phyloP scores from a whole-genome alignment of 2,113 vertebrate species.

The Callopanchax toddi region DNA sequence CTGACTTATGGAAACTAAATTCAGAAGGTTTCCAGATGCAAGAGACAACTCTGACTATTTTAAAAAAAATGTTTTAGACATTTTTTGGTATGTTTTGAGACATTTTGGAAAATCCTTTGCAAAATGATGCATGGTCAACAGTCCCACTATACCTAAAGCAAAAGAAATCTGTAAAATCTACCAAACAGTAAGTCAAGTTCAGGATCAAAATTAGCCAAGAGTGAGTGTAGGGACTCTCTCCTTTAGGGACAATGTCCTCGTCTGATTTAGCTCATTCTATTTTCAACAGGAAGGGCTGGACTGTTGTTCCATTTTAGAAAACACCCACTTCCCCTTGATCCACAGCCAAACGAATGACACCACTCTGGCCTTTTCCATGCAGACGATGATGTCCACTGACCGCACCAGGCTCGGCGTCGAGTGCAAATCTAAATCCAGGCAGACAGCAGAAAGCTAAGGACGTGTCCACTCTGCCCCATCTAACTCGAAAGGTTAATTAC shows the following conservation, averaged over 20 bases:
- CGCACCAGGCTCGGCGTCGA: not conserved
- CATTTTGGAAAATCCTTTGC: too few relatives aligned
- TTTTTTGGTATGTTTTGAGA: too few relatives aligned
- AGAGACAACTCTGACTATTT: too few relatives aligned
- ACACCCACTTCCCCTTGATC: conserved; percentile 72
- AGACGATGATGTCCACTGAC: conserved; percentile 34
- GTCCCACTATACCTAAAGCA: too few relatives aligned
- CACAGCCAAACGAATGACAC: conserved; percentile 56
- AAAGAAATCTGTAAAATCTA: too few relatives aligned
- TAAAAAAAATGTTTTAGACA: too few relatives aligned
- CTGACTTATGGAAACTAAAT: too few relatives aligned
- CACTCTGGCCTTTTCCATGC: conserved; percentile 60
- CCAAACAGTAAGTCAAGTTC: too few relatives aligned
- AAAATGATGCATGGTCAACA: too few relatives aligned
- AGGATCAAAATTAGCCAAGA: too few relatives aligned
- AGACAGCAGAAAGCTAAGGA: conserved; percentile 29
- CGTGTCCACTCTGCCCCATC: conserved; percentile 27
- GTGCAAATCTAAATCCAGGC: conserved; percentile 38
- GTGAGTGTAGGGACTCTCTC: not conserved
- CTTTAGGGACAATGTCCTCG: not conserved
- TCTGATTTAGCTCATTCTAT: conserved; percentile 45
- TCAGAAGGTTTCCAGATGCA: too few relatives aligned
- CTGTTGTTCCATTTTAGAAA: conserved; percentile 73
- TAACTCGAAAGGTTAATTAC: conserved; percentile 50
- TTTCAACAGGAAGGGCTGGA: conserved; percentile 72